These are phyloP conservation scores for Napeogenes sylphis DNA, from an alignment of 2,888 invertebrate genomes.

Conservation along the genomic window DNA sequence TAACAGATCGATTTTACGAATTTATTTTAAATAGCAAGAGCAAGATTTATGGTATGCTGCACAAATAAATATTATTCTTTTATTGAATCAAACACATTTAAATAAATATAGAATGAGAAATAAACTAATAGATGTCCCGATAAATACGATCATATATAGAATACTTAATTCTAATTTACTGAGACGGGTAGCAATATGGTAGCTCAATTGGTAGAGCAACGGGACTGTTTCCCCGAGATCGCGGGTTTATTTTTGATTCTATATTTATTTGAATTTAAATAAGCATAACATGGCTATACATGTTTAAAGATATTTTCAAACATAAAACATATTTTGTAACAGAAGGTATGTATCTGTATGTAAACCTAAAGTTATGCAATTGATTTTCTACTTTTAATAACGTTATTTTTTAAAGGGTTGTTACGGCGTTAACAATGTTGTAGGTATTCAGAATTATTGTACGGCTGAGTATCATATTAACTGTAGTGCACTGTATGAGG, in stretches of 20 bases:
- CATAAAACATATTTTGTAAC: too few species aligned
- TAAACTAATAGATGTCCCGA: too few species aligned
- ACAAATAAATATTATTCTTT: background rate
- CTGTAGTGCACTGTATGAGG: background rate
- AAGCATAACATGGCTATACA: too few species aligned
- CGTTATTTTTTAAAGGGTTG: background rate
- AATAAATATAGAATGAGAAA: background rate
- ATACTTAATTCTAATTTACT: too few species aligned
- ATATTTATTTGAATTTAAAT: too few species aligned
- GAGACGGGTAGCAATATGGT: too few species aligned
- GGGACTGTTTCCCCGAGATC: too few species aligned
- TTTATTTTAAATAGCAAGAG: background rate
- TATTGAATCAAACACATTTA: background rate
- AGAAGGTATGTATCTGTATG: background rate
- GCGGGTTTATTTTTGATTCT: too few species aligned
- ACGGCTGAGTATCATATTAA: background rate
- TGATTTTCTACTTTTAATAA: background rate
- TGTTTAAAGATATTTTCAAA: too few species aligned
- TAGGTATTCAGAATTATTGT: background rate
- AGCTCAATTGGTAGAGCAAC: too few species aligned
- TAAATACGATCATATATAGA: too few species aligned
- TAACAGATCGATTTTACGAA: background rate
- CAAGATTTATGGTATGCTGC: background rate
- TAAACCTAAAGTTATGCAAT: background rate
- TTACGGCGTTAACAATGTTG: background rate